These are phyloP conservation scores for Nomada fabriciana DNA, from an alignment of 2,888 invertebrate genomes.

Conservation along the genomic window DNA sequence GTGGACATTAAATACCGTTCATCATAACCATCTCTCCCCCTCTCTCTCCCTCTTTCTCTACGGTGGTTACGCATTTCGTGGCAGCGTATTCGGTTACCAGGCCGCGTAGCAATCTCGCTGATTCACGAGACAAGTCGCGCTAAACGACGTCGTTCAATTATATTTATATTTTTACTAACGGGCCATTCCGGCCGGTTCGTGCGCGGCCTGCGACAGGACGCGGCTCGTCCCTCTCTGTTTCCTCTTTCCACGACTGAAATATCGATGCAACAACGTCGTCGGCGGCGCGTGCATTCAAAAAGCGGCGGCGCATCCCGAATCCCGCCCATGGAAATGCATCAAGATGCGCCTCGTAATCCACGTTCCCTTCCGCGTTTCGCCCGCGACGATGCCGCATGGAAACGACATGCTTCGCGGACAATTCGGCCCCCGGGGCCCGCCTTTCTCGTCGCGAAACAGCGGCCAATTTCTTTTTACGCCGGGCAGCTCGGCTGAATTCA, in stretches of 20 bases:
- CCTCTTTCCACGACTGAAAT: conserved; percentile 19
- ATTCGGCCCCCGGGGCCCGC: background rate
- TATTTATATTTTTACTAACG: conserved; percentile 61
- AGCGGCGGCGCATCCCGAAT: conserved; percentile 1
- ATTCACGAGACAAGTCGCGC: conserved; percentile 59
- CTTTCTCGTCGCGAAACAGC: conserved; percentile 17
- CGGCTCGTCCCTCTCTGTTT: background rate
- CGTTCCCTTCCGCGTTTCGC: conserved; percentile 46
- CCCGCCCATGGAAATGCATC: conserved; percentile 48
- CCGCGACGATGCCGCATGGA: conserved; percentile 59
- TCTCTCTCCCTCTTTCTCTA: too few species aligned
- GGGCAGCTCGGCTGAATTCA: conserved; percentile 40
- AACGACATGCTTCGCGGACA: conserved; percentile 56
- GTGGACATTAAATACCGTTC: conserved; percentile 38
- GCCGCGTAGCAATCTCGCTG: conserved; percentile 53
- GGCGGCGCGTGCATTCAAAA: conserved; percentile 38
- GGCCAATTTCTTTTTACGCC: conserved; percentile 58
- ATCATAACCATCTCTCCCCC: conserved; percentile 36
- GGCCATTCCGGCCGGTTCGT: conserved; percentile 45
- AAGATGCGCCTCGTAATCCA: conserved; percentile 48
- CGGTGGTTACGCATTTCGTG: conserved; percentile 40
- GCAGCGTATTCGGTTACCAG: conserved; percentile 49
- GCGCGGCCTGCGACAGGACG: conserved; percentile 36
- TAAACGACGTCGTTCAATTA: conserved; percentile 62
- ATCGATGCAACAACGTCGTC: conserved; percentile 31